These are phyloP conservation scores for Neomonachus schauinslandi DNA, from an alignment of 2,113 vertebrate species.

Conservation along the genomic window DNA sequence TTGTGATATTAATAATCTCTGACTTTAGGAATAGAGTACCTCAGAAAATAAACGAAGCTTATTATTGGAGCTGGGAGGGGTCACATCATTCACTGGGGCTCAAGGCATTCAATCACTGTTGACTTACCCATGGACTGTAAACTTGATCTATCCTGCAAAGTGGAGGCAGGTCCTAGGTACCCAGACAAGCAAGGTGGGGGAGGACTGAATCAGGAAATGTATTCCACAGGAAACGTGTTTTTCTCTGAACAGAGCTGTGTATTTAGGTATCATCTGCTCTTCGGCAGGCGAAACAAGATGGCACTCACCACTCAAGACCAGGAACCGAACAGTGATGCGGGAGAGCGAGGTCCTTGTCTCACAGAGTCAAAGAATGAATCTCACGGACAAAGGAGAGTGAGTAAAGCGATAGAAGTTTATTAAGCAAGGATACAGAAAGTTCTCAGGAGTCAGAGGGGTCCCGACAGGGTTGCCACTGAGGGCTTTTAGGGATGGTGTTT, in stretches of 20 bases:
- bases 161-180: neutral
- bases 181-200: too few species aligned
- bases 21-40: neutral
- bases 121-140: neutral
- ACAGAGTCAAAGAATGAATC: too few species aligned
- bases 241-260: neutral
- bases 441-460: too few species aligned
- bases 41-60: neutral
- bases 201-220: neutral
- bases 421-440: too few species aligned
- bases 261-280: neutral
- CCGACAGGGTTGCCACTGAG: too few species aligned
- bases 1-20: constrained; percentile 4
- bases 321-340: neutral
- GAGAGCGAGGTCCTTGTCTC: too few species aligned
- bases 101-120: neutral
- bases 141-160: neutral
- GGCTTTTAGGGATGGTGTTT: too few species aligned
- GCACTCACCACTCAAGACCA: neutral
- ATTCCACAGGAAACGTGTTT: neutral
- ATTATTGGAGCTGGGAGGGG: neutral
- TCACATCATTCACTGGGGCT: neutral
- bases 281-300: neutral
- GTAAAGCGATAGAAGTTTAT: too few species aligned
- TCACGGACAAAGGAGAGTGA: too few species aligned